Conservation (phyloP, 2,888 invertebrate genomes). For the Gymnosoma rotundatum region DNA sequence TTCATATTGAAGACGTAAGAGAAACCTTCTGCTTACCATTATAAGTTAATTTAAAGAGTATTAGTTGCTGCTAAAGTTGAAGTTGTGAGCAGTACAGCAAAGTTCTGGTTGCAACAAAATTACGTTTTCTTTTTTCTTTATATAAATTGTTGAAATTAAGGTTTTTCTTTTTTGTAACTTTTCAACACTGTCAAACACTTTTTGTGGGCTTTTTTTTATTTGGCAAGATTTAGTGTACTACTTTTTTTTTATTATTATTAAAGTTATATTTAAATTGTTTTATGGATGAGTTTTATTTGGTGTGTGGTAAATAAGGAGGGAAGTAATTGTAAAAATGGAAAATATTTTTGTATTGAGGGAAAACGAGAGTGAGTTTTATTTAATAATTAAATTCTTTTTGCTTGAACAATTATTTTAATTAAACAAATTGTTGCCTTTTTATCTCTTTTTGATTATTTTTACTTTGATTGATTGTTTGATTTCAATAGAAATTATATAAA, state of each 20-base stretch:
- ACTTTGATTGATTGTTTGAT: constrained; percentile 34
- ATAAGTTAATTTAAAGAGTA: constrained; percentile 77
- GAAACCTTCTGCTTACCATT: constrained; percentile 80
- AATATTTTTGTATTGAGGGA: background rate
- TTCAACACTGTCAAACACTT: constrained; percentile 23
- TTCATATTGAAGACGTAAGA: constrained; percentile 24
- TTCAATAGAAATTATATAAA: constrained; percentile 9
- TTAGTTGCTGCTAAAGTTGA: constrained; percentile 59
- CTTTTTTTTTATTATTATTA: background rate
- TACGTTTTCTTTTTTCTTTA: background rate
- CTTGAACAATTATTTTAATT: constrained; percentile 29
- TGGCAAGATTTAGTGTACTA: constrained; percentile 17
- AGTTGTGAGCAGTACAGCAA: background rate
- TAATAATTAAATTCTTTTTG: background rate
- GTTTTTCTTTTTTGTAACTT: background rate
- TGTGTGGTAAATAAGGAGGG: background rate
- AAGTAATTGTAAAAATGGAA: background rate
- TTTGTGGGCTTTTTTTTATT: background rate
- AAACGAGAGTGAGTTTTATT: background rate
- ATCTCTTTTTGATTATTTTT: constrained; percentile 8
- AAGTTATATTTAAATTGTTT: background rate
- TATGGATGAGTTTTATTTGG: background rate
- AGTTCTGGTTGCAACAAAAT: constrained; percentile 8
- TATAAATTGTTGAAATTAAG: constrained; percentile 2
- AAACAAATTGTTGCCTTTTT: constrained; percentile 56